Conservation (phyloP, 2,888 invertebrate genomes). For the Miltochrista miniata region DNA sequence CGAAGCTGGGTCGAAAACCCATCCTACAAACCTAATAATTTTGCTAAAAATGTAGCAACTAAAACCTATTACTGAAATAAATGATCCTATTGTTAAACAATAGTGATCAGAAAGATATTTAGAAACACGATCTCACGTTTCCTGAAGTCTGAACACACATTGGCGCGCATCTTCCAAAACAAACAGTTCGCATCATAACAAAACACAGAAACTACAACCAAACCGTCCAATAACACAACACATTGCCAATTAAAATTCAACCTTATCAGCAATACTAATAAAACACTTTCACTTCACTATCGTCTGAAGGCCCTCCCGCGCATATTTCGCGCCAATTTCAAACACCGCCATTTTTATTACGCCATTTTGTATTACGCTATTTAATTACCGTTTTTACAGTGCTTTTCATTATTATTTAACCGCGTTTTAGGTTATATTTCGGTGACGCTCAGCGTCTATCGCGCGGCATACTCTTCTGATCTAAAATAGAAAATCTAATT, state of each 20-base stretch:
- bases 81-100: too few species aligned
- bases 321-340: slow-evolving; percentile 24
- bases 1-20: too few species aligned
- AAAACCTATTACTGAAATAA: too few species aligned
- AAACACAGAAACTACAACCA: slow-evolving; percentile 16
- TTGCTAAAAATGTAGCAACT: too few species aligned
- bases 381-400: too few species aligned
- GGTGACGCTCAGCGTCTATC: slow-evolving; percentile 46
- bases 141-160: slow-evolving; percentile 4
- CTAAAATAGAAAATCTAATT: slow-evolving; percentile 75
- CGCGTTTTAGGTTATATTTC: slow-evolving; percentile 18
- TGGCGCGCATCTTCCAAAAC: slow-evolving; percentile 38
- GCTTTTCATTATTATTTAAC: slow-evolving; percentile 51
- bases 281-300: slow-evolving; percentile 30
- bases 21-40: too few species aligned
- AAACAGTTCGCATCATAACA: slow-evolving; percentile 50
- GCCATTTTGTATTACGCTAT: slow-evolving; percentile 45
- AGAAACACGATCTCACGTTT: too few species aligned
- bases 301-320: slow-evolving; percentile 18
- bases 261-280: slow-evolving; percentile 23
- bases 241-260: slow-evolving; percentile 29
- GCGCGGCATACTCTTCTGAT: slow-evolving; percentile 53
- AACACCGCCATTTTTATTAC: slow-evolving; percentile 38
- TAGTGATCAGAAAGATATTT: too few species aligned
- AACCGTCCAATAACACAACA: slow-evolving; percentile 34